Base-by-base conservation (phyloP, 2,113 vertebrate genomes). In the Macquaria australasica region DNA sequence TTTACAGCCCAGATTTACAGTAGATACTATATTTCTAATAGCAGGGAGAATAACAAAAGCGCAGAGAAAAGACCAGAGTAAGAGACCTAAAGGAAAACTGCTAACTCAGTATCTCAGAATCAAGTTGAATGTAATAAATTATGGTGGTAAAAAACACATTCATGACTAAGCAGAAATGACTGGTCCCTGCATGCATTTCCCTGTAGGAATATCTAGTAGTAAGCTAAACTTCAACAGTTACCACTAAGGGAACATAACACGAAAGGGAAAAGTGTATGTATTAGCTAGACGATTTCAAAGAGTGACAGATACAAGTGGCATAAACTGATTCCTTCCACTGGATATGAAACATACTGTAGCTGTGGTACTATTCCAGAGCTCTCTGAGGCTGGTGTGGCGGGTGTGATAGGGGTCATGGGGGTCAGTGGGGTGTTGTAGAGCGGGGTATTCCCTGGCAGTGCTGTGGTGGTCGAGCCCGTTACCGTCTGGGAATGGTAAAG, bases 281-380 rank as follows among this genome's bases (percentile, higher is more conserved):
- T 28, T 10, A 51, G 23, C 15, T 14, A 8, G 8, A 51, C 2
- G 12, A 31, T 50, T 73, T 60, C 15, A 8, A 67, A 39, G 10
- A 43, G 7, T 3, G 41, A 12, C 10, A 1, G 12, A 6, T 2
- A 28, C 3, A 78, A 21, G 11, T 31, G 21, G 21, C 9, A 58
- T 8, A 5, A 56, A 63, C 25, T n/a, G 14, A 63, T 21, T 12
- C 11, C 31, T 25, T 53, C 1, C n/a, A 18, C 0, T 50, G 31
- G 0, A 79, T 64, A 55, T 67, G 28, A 76, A 73, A 92, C 98
- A 93, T 95, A 99, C 98, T 99, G 98, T 41, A 99, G 95, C 92
- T 99, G 98, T 0, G 98, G 98, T 43, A 99, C 96, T n/a, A 99
- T 99, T 83, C 98, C 98, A 34, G 98, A 99, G 93, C 97, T 99